Evolutionary conservation across 30 jellyfish, hydroid and myxozoan genomes (phyloP).

Genomic region (Aurelia sp.): DNA sequence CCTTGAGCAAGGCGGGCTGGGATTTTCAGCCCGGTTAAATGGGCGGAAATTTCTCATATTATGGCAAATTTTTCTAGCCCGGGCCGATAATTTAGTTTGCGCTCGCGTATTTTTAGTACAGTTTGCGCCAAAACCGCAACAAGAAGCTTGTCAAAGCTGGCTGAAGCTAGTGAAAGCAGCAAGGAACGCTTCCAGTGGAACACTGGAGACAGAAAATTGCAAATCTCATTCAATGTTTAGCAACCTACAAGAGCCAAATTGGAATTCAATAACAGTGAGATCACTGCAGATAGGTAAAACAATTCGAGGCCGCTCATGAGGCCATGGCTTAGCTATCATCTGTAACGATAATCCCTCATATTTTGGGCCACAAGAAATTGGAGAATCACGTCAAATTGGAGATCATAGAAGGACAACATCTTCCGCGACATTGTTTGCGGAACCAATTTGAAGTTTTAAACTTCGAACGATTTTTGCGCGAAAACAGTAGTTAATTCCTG

Average conservation of each 20-base stretch:
- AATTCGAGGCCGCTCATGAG: not conserved
- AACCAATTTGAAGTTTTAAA: too few species aligned
- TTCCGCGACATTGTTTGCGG: too few species aligned
- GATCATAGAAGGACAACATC: too few species aligned
- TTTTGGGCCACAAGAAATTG: too few species aligned
- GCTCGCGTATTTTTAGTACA: slow-evolving; percentile 4
- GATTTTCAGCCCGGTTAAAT: too few species aligned
- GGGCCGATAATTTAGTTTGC: not conserved
- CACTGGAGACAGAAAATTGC: not conserved
- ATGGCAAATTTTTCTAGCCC: slow-evolving; percentile 7
- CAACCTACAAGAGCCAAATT: not conserved
- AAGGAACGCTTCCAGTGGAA: slow-evolving; percentile 25
- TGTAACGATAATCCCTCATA: too few species aligned
- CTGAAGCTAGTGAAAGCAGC: slow-evolving; percentile 3
- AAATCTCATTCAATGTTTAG: not conserved
- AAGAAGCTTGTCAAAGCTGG: slow-evolving; percentile 28
- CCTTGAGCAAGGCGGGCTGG: too few species aligned
- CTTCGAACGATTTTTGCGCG: too few species aligned
- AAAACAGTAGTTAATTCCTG: too few species aligned
- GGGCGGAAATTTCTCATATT: too few species aligned
- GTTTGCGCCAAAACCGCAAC: slow-evolving; percentile 1
- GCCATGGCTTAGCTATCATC: too few species aligned
- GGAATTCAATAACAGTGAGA: not conserved
- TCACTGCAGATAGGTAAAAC: slow-evolving; percentile 13
- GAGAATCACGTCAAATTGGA: too few species aligned